Percentiles rank a stretch among this genome's conserved stretches.
Conservation (phyloP, 2,797 vertebrate genomes). For the Helostoma temminkii region DNA sequence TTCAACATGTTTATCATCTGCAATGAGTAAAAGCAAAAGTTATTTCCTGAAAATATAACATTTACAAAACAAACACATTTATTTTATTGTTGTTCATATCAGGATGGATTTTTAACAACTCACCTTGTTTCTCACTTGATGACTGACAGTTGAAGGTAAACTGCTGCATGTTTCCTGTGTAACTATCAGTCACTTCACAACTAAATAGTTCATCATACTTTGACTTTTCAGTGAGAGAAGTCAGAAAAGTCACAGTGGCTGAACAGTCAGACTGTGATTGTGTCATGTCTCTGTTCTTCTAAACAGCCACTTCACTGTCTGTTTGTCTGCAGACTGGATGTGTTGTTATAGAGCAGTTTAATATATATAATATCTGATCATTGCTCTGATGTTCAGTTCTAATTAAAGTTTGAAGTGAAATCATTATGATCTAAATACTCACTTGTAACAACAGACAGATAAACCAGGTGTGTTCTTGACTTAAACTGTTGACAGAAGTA, state of each 20-base stretch:
- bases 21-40: too few species aligned
- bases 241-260: neutral
- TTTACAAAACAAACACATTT: too few species aligned
- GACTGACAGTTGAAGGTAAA: neutral
- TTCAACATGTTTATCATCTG: too few species aligned
- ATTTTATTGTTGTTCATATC: too few species aligned
- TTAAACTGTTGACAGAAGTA: neutral
- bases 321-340: rapidly evolving
- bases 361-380: rapidly evolving
- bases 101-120: neutral
- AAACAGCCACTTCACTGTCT: constrained; percentile 11
- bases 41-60: too few species aligned
- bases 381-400: rapidly evolving
- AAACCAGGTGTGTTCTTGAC: neutral
- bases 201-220: neutral
- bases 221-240: neutral
- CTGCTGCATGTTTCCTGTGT: rapidly evolving
- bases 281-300: neutral
- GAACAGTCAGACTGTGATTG: neutral
- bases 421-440: constrained; percentile 17
- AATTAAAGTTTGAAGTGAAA: too few species aligned
- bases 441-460: constrained; percentile 20
- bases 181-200: neutral
- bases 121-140: neutral
- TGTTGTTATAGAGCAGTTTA: neutral